Evolutionary conservation across 2,888 invertebrate species (phyloP), one percentile per base, ranked within the genome.

Genomic region (Orgyia antiqua): DNA sequence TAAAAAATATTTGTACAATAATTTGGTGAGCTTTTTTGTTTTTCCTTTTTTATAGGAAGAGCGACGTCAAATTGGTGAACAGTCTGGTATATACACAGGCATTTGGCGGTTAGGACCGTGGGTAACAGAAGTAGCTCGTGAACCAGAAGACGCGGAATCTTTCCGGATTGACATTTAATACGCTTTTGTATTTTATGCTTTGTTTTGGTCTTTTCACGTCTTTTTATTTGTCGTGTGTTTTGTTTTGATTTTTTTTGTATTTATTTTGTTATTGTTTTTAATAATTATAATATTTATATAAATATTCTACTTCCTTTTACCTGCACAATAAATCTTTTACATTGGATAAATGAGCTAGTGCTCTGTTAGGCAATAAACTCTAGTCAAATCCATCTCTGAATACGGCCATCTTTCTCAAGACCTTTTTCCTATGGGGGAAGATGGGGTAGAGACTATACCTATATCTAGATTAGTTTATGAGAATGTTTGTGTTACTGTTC

Each of bases 81-180:
- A 79, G 28, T 71, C 68, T 2, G 79, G 79, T 0, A 65, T 67
- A 29, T 83, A 83, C 42, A 80, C 82, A 1, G 74, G 79, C 1
- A 58, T 73, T 1, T 83, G 80, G 83, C 59, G 66, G 1, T 61
- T 77, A 0, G 51, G 75, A 4, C 77, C 79, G 0, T 83, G 83
- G 83, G 44, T 83, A 6, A 33, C 53, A 7, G 63, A 75, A 2
- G 46, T 66, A 1, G 72, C 78, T 1, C 50, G 42, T 2, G 82
- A 80, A 24, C 59, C 62, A 0, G 65, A 72, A 2, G 64, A 66
- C 3, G 18, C 29, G 0, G 70, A 72, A n/a, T 33, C 40, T 1
- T 51, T 64, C 19, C 39, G 4, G n/a, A 2, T 21, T 21, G 9
- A 2, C 8, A 2, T 23, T 2, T 23, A 23, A 23, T 11, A 4